A percentile compares a stretch with the other conserved stretches of the same genome.
Evolutionary conservation across 1,140 invertebrate species (phyloP).

Genomic region (Paracyclopina nana): DNA sequence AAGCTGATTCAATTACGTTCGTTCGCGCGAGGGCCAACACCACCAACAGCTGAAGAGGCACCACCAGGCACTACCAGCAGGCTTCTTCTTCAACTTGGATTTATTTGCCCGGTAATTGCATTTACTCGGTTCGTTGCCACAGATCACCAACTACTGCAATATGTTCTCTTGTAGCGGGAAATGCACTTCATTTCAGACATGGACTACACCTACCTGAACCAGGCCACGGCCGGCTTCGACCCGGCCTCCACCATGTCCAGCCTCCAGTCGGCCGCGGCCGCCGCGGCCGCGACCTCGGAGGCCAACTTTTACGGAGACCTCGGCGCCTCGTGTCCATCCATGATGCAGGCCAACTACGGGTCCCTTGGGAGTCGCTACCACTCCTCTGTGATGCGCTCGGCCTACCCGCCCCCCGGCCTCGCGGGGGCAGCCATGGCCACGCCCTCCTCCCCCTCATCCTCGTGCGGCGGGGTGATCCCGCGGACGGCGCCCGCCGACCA

Average conservation of each 20-base stretch:
- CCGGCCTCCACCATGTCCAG: background rate
- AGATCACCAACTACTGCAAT: too few relatives aligned
- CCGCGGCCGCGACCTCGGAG: background rate
- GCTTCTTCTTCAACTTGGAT: constrained; percentile 6
- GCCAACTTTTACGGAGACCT: background rate
- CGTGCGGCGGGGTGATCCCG: background rate
- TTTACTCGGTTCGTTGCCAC: constrained; percentile 1
- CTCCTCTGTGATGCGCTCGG: background rate
- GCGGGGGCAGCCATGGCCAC: background rate
- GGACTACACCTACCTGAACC: constrained; percentile 1
- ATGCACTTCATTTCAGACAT: too few relatives aligned
- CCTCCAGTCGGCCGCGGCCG: background rate
- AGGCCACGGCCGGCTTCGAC: background rate
- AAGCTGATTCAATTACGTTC: constrained; percentile 5
- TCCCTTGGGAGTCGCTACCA: too few relatives aligned
- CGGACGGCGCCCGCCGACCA: background rate
- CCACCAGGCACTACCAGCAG: too few relatives aligned
- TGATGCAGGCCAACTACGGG: background rate
- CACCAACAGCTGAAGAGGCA: too few relatives aligned
- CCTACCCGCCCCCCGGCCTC: background rate
- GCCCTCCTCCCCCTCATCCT: background rate
- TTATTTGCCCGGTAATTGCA: constrained; percentile 3
- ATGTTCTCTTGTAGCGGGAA: too few relatives aligned
- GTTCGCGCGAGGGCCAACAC: too few relatives aligned
- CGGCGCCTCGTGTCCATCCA: background rate